These are phyloP conservation scores for Montipora cactus DNA, from an alignment of 64 coral and sea anemone species.

Conservation along the genomic window DNA sequence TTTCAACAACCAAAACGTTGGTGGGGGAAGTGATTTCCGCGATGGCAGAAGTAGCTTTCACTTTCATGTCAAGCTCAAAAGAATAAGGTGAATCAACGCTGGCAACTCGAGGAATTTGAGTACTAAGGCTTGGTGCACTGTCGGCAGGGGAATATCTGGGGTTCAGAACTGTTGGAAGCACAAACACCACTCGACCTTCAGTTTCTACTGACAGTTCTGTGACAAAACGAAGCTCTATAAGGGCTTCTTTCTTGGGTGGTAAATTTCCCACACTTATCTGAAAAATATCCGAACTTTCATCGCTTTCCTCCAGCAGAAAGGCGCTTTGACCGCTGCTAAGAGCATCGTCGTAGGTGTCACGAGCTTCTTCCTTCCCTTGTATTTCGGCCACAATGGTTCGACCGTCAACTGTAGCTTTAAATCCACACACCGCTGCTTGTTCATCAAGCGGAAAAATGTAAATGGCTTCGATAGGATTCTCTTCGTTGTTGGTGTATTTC, in stretches of 20 bases:
- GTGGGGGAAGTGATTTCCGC: conserved; percentile 48
- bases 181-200: conserved; percentile 83
- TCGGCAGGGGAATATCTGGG: conserved; percentile 77
- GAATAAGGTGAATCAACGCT: conserved; percentile 52
- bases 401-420: conserved; percentile 74
- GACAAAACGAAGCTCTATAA: conserved; percentile 56
- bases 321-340: conserved; percentile 79
- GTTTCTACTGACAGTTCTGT: conserved; percentile 24
- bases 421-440: conserved; percentile 79
- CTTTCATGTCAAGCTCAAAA: conserved; percentile 86
- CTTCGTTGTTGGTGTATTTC: conserved; percentile 71
- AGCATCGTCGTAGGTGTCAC: conserved; percentile 77
- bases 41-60: conserved; percentile 60
- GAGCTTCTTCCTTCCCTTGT: conserved; percentile 94
- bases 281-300: conserved; percentile 90
- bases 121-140: conserved; percentile 11
- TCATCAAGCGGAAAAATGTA: conserved; percentile 83
- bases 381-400: conserved; percentile 72
- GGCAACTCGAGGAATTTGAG: background rate
- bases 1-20: conserved; percentile 28
- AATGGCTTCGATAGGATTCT: conserved; percentile 82
- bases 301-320: conserved; percentile 83
- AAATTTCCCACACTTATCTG: conserved; percentile 86
- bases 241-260: conserved; percentile 50
- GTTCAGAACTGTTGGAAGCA: conserved; percentile 80